Base-by-base conservation (phyloP, 2,797 vertebrate genomes). In the Erethizon dorsatum region DNA sequence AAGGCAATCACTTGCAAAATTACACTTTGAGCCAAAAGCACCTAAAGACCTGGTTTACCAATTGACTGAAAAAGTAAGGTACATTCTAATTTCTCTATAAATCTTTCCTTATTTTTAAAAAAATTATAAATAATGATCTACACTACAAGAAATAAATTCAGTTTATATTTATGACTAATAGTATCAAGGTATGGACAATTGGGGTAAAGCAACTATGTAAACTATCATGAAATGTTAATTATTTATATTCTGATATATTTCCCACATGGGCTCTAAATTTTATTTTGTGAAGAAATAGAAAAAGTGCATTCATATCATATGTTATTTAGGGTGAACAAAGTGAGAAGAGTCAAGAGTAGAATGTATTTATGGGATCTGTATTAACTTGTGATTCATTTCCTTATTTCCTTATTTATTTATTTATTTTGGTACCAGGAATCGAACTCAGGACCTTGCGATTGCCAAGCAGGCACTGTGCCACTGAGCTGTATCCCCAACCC, bases 1-100 rank as follows among this genome's bases (percentile, higher is more conserved):
- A 92, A 95, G 73, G 15, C 94, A 91, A 28, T 83, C 59, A 83
- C 59, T 87, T 89, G 33, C 33, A 94, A 77, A 78, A 90, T 63
- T 93, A 91, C 94, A 88, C 73, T 90, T 89, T 79, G 17, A 95
- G 78, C 67, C 24, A 20, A 84, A 91, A 91, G 15, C 57, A 28
- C 79, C 59, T 63, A 50, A 78, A 15, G 89, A 59, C 59, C 6
- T 41, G 15, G 33, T 22, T 93, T 94, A 89, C 20, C 65, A 84
- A 50, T 28, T 45, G 50, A 67, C 41, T 69, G 31, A 89, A 28
- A 87, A 91, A 65, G 45, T 33, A 56, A 67, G n/a, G 69, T 14
- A 8, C 5, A 50, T 80, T 93, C 45, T 85, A 84, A 71, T 47
- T 79, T 41, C 26, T 73, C 14, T 67, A 82, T 90, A 93, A 91